Evolutionary conservation across 1,140 invertebrate genomes (phyloP), one percentile per base, ranked within the genome.

Genomic region (Drosophila hydei): DNA sequence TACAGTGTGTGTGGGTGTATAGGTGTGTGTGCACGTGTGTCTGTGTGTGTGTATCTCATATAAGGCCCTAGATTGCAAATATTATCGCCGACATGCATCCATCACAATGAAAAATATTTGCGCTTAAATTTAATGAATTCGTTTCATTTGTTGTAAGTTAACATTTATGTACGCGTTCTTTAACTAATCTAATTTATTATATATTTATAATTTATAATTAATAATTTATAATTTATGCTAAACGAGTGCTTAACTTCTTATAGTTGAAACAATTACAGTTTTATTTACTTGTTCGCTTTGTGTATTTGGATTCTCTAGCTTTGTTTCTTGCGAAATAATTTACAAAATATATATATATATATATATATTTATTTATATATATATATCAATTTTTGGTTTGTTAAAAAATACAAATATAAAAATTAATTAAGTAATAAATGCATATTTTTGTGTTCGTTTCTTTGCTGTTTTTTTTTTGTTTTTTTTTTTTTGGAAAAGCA

Each of bases 221-320:
- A 77, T 56, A 85, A 80, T 77, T 90, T 83, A 69, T 77, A 90
- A 90, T 90, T 84, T 89, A 85, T 79, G 78, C 72, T 90, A 90
- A 90, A 78, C 71, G 65, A 71, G 77, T 87, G 83, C 75, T 75
- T 45, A 45, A 27, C 5, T 21, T 45, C 21, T 75, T 58, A 60
- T 64, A 76, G 38, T 71, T 71, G 54, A 75, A 84, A 83, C 45
- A 83, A 76, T 71, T 83, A 78, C 52, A 83, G 76, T 68, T 81
- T 79, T 72, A 60, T 48, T 60, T 74, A 51, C 8, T 52, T 54
- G 33, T 23, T 67, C 77, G 68, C 79, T 23, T 67, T 79, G 68
- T 81, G 48, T 74, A 80, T 91, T 91, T 91, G 89, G 89, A 91
- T 91, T 91, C 81, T 91, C 89, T 91, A 91, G 89, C 89, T 90